A percentile compares a stretch with the other conserved stretches of the same genome.
Evolutionary conservation across 37 sponge, comb jelly and placozoan genomes (phyloP).

Genomic region (Cliona cf. orientalis): DNA sequence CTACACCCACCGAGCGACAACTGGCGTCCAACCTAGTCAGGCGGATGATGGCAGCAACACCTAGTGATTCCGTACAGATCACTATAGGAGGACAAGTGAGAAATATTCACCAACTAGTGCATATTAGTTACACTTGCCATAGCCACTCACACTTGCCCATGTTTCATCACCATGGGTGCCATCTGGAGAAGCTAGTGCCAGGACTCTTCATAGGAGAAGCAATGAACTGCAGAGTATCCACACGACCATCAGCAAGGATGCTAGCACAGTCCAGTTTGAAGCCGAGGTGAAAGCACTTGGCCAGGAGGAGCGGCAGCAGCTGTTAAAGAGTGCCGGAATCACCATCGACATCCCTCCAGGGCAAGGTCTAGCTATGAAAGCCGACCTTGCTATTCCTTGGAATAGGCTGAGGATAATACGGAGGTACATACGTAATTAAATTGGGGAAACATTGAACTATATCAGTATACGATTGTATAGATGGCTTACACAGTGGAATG

Average conservation of each 20-base stretch:
- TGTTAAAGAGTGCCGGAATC: neutral
- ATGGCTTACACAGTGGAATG: neutral
- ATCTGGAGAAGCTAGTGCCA: neutral
- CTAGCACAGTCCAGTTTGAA: neutral
- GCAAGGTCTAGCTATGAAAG: slow-evolving; percentile 16
- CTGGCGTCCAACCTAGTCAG: neutral
- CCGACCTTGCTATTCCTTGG: slow-evolving; percentile 6
- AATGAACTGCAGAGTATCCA: neutral
- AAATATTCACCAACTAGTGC: neutral
- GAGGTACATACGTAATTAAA: neutral
- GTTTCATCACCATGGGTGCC: neutral
- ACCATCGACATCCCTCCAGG: neutral
- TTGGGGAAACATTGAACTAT: neutral
- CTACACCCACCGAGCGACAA: neutral
- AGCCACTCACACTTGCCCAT: neutral
- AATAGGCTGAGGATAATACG: neutral
- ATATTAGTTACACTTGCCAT: neutral
- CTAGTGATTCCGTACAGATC: neutral
- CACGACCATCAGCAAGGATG: neutral
- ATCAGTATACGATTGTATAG: neutral
- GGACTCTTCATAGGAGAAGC: neutral
- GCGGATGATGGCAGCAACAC: neutral
- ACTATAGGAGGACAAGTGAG: neutral
- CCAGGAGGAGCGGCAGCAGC: neutral
- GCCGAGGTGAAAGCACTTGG: neutral